Evolutionary conservation across 23 tunicate species (phyloP).

Genomic region (Ascidia mentula): DNA sequence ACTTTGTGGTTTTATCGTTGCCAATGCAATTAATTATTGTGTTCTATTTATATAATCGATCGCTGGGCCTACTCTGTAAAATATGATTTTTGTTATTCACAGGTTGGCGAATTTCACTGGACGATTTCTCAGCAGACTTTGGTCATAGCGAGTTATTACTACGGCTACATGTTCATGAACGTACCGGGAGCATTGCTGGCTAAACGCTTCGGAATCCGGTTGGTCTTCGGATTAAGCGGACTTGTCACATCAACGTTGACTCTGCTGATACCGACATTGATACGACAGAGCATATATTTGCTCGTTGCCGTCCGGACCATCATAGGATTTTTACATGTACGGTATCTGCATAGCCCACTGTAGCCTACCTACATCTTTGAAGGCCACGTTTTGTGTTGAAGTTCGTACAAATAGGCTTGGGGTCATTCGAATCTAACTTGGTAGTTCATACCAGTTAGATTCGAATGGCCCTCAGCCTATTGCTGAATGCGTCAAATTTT

Average conservation of each 20-base stretch:
- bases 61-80: neutral
- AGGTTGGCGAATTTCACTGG: constrained; percentile 45
- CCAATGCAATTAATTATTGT: neutral
- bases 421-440: no score
- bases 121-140: constrained; percentile 24
- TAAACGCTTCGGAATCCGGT: constrained; percentile 41
- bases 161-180: constrained; percentile 36
- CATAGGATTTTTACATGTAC: constrained; percentile 40
- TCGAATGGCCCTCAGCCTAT: no score
- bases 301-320: constrained; percentile 22
- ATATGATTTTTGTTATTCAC: neutral
- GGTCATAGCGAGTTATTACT: constrained; percentile 35
- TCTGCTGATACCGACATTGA: constrained; percentile 23
- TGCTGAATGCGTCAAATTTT: no score
- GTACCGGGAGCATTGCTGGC: constrained; percentile 47
- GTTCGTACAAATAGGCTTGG: no score
- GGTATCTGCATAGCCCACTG: no score
- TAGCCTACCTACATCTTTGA: neutral
- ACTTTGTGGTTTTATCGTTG: neutral
- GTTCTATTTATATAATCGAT: no score
- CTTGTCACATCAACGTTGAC: constrained; percentile 27
- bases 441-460: no score
- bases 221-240: constrained; percentile 25
- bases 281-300: constrained; percentile 17
- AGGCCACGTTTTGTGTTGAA: no score